Evolutionary conservation across 2,888 invertebrate species (phyloP), one percentile per base, ranked within the genome.

Genomic region (Eilema depressum): DNA sequence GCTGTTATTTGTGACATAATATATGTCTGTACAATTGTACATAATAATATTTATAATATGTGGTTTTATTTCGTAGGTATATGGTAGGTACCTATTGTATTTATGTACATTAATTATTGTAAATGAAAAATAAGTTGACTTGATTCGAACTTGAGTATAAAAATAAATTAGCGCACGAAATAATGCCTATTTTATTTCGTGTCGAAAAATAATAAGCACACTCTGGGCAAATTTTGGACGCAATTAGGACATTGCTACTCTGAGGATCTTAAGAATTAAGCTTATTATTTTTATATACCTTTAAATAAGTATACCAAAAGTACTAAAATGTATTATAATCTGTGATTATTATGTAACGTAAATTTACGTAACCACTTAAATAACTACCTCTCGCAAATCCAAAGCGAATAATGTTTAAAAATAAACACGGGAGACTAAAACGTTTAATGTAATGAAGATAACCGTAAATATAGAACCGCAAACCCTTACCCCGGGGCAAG

Each of bases 381-480:
- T 25, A 73, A 67, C 56, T 33, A 33, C 64, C 64, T 77, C 63
- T 68, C 75, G 67, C 80, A 80, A 83, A 77, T 71, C 75, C 70
- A 53, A 82, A 83, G 70, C 79, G 83, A 85, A 82, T 86, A 83
- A 82, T 83, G 77, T 85, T 81, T 80, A 83, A 85, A 86, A 86
- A 86, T 86, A 86, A 87, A 86, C 83, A 84, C 81, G 75, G 73
- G 71, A 79, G 84, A 88, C 85, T 85, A 86, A 89, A 88, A 72
- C 90, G 86, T 90, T 92, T 90, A 91, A 87, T 88, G 86, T 91
- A 93, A 93, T 91, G 91, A 90, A 91, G 89, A 93, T 90, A 89
- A 91, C 89, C 89, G 87, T 94, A 93, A 93, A 93, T 86, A 88
- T 75, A 81, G 85, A 84, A 85, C 86, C 83, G 62, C 81, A 82